phyloP scores from a whole-genome alignment of 1,140 invertebrate genomes.

The Drosophila saltans region DNA sequence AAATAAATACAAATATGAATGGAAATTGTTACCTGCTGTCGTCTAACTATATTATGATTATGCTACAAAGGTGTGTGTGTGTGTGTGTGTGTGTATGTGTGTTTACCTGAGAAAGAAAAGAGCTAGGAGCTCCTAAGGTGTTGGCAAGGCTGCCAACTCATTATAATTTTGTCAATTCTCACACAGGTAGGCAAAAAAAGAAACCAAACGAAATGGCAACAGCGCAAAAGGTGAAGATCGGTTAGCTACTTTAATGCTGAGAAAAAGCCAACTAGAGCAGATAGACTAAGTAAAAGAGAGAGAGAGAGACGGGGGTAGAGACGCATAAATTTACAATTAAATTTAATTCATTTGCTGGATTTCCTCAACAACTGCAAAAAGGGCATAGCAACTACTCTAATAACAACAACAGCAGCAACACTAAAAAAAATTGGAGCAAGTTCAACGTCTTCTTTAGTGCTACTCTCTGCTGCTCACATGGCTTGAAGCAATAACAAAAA shows the following conservation, averaged over 20 bases:
- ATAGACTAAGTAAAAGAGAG: not conserved
- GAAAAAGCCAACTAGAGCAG: constrained; percentile 50
- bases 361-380: constrained; percentile 62
- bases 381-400: constrained; percentile 45
- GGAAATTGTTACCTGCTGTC: constrained; percentile 69
- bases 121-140: constrained; percentile 28
- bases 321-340: constrained; percentile 81
- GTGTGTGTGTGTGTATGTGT: constrained; percentile 61
- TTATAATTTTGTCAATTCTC: constrained; percentile 81
- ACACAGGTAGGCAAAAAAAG: constrained; percentile 44
- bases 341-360: constrained; percentile 76
- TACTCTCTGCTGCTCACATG: constrained; percentile 50
- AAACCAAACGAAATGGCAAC: constrained; percentile 22
- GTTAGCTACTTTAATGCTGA: constrained; percentile 29
- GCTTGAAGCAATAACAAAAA: constrained; percentile 54
- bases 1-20: constrained; percentile 53
- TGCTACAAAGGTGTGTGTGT: constrained; percentile 44
- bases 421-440: constrained; percentile 58
- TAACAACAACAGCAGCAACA: constrained; percentile 12
- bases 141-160: constrained; percentile 63
- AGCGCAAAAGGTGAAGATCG: constrained; percentile 71
- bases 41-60: constrained; percentile 56
- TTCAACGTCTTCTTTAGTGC: constrained; percentile 79
- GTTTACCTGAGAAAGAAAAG: constrained; percentile 53
- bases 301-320: constrained; percentile 16